A percentile compares a stretch with the other conserved stretches of the same genome.
These are phyloP conservation scores for Pseudomyrmex flavicornis DNA, from an alignment of 1,140 invertebrate genomes.

Conservation along the genomic window DNA sequence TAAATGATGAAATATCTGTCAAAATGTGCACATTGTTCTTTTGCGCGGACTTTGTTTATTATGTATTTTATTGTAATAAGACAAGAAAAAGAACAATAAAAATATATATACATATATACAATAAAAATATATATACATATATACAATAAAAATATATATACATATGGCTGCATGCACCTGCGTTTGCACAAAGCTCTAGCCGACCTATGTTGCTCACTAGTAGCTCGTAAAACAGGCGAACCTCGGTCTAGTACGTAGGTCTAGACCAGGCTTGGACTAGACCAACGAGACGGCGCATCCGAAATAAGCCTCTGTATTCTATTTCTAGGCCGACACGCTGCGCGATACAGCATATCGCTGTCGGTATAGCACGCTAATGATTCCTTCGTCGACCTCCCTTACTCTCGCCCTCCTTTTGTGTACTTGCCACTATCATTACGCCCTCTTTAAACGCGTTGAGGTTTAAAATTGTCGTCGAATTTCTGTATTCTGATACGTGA, in stretches of 20 bases:
- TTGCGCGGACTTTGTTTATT: not conserved
- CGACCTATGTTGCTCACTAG: constrained; percentile 66
- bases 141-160: constrained; percentile 65
- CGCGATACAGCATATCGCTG: constrained; percentile 69
- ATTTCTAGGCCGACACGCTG: constrained; percentile 78
- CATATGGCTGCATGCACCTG: constrained; percentile 64
- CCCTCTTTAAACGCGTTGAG: not conserved
- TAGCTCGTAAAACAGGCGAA: constrained; percentile 73
- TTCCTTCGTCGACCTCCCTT: constrained; percentile 61
- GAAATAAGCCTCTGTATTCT: constrained; percentile 80
- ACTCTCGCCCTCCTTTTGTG: constrained; percentile 35
- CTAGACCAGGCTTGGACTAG: constrained; percentile 81
- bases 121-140: constrained; percentile 65
- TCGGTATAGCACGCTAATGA: constrained; percentile 74
- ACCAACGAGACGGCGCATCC: constrained; percentile 80
- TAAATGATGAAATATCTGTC: not conserved
- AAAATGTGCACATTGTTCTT: not conserved
- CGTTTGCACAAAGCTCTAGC: constrained; percentile 56
- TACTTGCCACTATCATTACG: constrained; percentile 17
- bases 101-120: constrained; percentile 64
- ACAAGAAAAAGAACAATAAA: constrained; percentile 50
- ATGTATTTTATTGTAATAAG: constrained; percentile 67
- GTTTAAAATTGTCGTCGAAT: constrained; percentile 17
- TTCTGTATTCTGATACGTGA: not conserved
- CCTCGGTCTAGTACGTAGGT: constrained; percentile 80